These are phyloP conservation scores for Perizoma affinitatum DNA, from an alignment of 2,888 invertebrate species.

Conservation along the genomic window DNA sequence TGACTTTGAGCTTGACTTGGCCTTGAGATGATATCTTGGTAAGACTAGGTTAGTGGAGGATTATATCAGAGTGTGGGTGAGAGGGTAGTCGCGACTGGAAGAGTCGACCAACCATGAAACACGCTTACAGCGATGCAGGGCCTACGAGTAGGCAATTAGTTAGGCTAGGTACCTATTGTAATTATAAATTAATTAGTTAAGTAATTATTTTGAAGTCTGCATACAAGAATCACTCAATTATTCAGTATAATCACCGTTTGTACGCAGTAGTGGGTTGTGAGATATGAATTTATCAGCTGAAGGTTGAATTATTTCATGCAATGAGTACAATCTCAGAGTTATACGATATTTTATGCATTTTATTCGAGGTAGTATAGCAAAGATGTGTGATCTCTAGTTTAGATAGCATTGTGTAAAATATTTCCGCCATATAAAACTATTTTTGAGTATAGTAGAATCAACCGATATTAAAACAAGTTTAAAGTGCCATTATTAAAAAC, in stretches of 20 bases:
- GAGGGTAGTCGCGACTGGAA: too few relatives aligned
- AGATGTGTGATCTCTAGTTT: conserved; percentile 35
- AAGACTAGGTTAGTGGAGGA: too few relatives aligned
- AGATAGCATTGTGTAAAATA: conserved; percentile 24
- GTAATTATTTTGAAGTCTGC: conserved; percentile 24
- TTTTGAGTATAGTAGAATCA: conserved; percentile 37
- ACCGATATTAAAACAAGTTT: conserved; percentile 47
- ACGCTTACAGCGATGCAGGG: too few relatives aligned
- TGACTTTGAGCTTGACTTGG: conserved; percentile 16
- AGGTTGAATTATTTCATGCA: conserved; percentile 24
- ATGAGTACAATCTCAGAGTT: conserved; percentile 34
- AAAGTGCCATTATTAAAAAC: conserved; percentile 76
- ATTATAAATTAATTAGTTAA: too few relatives aligned
- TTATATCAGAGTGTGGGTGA: too few relatives aligned
- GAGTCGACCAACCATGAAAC: too few relatives aligned
- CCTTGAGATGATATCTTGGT: too few relatives aligned
- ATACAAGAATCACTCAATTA: conserved; percentile 27
- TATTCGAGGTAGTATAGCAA: conserved; percentile 30
- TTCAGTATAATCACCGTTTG: conserved; percentile 32
- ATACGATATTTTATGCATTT: conserved; percentile 32
- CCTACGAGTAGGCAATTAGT: too few relatives aligned
- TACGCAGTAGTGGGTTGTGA: conserved; percentile 53
- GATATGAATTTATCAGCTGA: conserved; percentile 46
- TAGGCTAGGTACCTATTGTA: too few relatives aligned
- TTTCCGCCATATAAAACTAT: conserved; percentile 36